A percentile compares a stretch with the other conserved stretches of the same genome.
Evolutionary conservation across 2,888 invertebrate genomes (phyloP).

Genomic region (Scaptodrosophila latifasciaeformis): DNA sequence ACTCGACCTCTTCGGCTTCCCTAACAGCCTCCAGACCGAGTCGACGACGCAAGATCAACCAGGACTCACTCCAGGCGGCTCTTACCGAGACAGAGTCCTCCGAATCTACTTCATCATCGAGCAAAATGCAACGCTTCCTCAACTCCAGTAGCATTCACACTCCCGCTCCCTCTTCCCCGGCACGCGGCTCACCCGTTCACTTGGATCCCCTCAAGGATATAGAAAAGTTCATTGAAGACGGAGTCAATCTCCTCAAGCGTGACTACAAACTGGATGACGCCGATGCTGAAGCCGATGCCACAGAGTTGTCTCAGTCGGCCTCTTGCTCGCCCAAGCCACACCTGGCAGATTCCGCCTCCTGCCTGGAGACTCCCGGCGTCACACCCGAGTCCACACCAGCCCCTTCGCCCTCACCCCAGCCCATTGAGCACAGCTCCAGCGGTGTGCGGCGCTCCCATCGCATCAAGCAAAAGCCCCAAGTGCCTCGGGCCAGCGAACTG

Average conservation of each 20-base stretch:
- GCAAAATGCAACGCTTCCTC: not conserved
- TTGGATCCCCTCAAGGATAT: constrained; percentile 71
- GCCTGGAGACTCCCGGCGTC: constrained; percentile 58
- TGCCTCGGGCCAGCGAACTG: constrained; percentile 75
- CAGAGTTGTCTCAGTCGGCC: not conserved
- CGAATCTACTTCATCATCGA: constrained; percentile 22
- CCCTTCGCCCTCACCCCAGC: constrained; percentile 46
- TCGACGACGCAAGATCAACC: not conserved
- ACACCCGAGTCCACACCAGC: constrained; percentile 47
- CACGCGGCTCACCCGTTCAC: constrained; percentile 14
- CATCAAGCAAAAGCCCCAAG: constrained; percentile 83
- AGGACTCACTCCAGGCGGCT: constrained; percentile 16
- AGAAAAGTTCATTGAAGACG: constrained; percentile 72
- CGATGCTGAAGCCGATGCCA: constrained; percentile 25
- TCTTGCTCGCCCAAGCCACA: constrained; percentile 9
- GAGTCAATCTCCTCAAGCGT: constrained; percentile 70
- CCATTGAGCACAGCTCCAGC: not conserved
- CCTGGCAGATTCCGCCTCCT: constrained; percentile 25
- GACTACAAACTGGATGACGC: constrained; percentile 66
- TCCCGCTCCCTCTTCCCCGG: constrained; percentile 11
- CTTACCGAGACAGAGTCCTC: constrained; percentile 31
- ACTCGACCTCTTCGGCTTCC: constrained; percentile 18
- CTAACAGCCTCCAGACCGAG: not conserved
- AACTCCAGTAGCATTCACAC: constrained; percentile 13
- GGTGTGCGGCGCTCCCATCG: constrained; percentile 84